phyloP scores from a whole-genome alignment of 2,888 invertebrate species.

The Pediacus dermestoides region DNA sequence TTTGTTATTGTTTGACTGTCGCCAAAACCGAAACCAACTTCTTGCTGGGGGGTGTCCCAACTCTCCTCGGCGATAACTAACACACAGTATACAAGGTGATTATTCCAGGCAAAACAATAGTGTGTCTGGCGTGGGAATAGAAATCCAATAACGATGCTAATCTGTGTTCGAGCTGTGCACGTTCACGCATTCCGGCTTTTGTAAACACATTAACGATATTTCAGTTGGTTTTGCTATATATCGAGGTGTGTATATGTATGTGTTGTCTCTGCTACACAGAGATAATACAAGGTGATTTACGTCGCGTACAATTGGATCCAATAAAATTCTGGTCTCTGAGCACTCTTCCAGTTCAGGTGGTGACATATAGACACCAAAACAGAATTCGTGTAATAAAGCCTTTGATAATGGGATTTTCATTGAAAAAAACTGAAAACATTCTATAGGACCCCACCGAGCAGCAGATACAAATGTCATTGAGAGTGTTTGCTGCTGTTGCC shows the following conservation, averaged over 20 bases:
- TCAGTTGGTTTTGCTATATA: too few species aligned
- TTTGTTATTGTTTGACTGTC: too few species aligned
- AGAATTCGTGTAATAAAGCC: conserved; percentile 1
- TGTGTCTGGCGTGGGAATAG: conserved; percentile 5
- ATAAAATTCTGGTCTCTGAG: neutral
- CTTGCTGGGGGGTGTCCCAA: too few species aligned
- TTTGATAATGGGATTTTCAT: conserved; percentile 1
- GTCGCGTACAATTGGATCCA: conserved; percentile 1
- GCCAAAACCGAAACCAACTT: too few species aligned
- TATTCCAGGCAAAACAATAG: conserved; percentile 7
- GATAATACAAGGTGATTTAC: conserved; percentile 1
- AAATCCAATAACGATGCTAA: conserved; percentile 10
- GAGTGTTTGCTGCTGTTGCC: conserved; percentile 1
- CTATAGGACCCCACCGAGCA: too few species aligned
- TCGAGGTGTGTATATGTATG: neutral
- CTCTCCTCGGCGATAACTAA: too few species aligned
- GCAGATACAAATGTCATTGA: conserved; percentile 2
- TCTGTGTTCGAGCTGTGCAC: conserved; percentile 3
- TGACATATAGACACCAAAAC: too few species aligned
- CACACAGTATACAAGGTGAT: conserved; percentile 1
- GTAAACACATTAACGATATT: conserved; percentile 2
- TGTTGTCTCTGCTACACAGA: neutral
- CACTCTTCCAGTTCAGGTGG: too few species aligned
- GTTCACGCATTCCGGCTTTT: conserved; percentile 3
- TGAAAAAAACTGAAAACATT: conserved; percentile 1